Evolutionary conservation across 1,140 invertebrate genomes (phyloP).

Genomic region (Cephus cinctus): DNA sequence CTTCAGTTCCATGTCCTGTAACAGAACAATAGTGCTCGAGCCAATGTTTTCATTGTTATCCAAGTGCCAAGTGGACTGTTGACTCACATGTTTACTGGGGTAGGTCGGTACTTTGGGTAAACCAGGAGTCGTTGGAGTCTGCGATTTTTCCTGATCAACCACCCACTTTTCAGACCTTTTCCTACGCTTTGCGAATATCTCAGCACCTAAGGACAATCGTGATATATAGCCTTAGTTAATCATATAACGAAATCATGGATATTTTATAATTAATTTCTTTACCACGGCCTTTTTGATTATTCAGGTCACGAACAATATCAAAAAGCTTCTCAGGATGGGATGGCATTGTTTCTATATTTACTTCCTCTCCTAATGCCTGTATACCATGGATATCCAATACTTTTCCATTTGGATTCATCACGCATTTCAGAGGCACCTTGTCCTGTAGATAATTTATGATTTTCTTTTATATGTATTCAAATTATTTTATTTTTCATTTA

Average conservation of each 20-base stretch:
- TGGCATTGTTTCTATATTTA: slow-evolving; percentile 62
- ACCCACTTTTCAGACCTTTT: slow-evolving; percentile 86
- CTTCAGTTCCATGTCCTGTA: slow-evolving; percentile 30
- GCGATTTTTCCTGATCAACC: slow-evolving; percentile 67
- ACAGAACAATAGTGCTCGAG: background rate
- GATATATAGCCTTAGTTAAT: background rate
- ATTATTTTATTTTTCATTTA: slow-evolving; percentile 17
- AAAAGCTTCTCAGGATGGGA: slow-evolving; percentile 59
- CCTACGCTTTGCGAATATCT: slow-evolving; percentile 83
- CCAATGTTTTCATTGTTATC: background rate
- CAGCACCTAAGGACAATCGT: slow-evolving; percentile 63
- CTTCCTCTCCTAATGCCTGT: slow-evolving; percentile 65
- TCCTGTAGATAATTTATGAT: slow-evolving; percentile 34
- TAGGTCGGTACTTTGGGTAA: slow-evolving; percentile 30
- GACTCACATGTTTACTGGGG: slow-evolving; percentile 34
- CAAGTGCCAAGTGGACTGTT: background rate
- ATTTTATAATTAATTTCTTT: too few species aligned
- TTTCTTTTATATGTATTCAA: slow-evolving; percentile 3
- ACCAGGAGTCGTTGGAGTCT: slow-evolving; percentile 31
- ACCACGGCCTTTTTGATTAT: slow-evolving; percentile 77
- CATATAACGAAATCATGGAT: slow-evolving; percentile 3
- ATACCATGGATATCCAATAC: slow-evolving; percentile 69
- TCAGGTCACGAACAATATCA: slow-evolving; percentile 73
- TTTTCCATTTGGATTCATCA: slow-evolving; percentile 78
- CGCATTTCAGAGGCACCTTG: slow-evolving; percentile 70